These are phyloP conservation scores for Tachystola acroxantha DNA, from an alignment of 2,888 invertebrate genomes.

Conservation along the genomic window DNA sequence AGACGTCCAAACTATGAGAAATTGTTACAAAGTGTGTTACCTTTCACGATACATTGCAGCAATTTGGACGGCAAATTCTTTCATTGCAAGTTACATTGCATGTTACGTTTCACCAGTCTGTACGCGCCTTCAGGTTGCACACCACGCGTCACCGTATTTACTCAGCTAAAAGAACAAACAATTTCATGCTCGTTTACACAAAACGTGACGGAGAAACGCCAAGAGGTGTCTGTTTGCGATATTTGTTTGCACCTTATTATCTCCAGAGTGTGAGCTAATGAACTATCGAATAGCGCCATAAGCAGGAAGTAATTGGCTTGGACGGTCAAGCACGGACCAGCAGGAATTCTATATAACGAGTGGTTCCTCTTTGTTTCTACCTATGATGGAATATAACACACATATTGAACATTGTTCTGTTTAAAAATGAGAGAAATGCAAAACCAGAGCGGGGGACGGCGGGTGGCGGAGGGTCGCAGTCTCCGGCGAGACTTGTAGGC, in stretches of 20 bases:
- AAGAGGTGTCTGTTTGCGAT: conserved; percentile 39
- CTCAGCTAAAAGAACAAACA: conserved; percentile 46
- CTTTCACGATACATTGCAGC: too few species aligned
- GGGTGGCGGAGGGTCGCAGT: conserved; percentile 23
- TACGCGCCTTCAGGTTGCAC: conserved; percentile 9
- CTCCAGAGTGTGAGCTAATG: conserved; percentile 32
- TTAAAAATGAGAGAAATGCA: conserved; percentile 43
- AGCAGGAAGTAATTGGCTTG: conserved; percentile 30
- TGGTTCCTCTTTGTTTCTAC: background rate
- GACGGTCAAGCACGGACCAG: background rate
- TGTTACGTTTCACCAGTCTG: too few species aligned
- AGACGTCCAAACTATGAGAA: too few species aligned
- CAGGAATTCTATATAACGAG: background rate
- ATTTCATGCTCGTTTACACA: conserved; percentile 34
- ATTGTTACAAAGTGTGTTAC: too few species aligned
- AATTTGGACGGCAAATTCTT: too few species aligned
- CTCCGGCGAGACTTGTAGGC: conserved; percentile 40
- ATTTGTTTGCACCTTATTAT: conserved; percentile 43
- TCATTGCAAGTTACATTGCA: too few species aligned
- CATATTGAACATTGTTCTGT: background rate
- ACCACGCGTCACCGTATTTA: conserved; percentile 29
- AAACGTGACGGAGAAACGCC: conserved; percentile 34
- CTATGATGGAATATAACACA: background rate
- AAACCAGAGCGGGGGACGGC: conserved; percentile 31
- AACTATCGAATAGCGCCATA: conserved; percentile 29